Evolutionary conservation across 2,888 invertebrate species (phyloP), one percentile per base, ranked within the genome.

Genomic region (Venusia cambrica): DNA sequence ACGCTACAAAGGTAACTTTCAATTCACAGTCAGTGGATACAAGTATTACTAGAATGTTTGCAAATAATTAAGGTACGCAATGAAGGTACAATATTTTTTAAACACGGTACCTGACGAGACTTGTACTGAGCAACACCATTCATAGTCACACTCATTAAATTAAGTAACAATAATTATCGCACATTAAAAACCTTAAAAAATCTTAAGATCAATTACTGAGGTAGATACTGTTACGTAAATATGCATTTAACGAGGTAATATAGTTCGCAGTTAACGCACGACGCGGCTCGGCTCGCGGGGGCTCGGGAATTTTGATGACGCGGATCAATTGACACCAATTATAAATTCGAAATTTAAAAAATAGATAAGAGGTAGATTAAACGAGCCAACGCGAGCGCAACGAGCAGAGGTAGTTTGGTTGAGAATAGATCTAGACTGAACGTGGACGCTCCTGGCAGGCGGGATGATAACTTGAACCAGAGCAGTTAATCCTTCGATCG

Each of bases 121-220:
- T 66, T 73, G 63, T 68, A 72, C 73, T 73, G 80, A 80, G 80
- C 79, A 73, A 81, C 40, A 40, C 74, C 76, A 69, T 74, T 71
- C 74, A 57, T 58, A 77, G 77, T 78, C 78, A 77, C 81, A 75
- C 74, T 64, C 69, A 74, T 72, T 74, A 74, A 76, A 75, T 84
- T 85, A 85, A 85, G 85, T 85, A 83, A 84, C 84, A 81, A n/a
- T n/a, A n/a, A 79, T 77, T 72, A 80, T 83, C 81, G 80, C 75
- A 78, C 77, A 73, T 77, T 69, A 50, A 66, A 77, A 78, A 73
- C 73, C 73, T 80, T 78, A 79, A 73, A 75, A 73, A 80, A 73
- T 74, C 83, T 81, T 85, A 85, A 85, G 83, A 85, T 87, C 84
- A 84, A 83, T 68, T 76, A 77, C 62, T 84, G 85, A 87, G 85